phyloP scores from a whole-genome alignment of 2,888 invertebrate genomes.

The Lypha dubia region DNA sequence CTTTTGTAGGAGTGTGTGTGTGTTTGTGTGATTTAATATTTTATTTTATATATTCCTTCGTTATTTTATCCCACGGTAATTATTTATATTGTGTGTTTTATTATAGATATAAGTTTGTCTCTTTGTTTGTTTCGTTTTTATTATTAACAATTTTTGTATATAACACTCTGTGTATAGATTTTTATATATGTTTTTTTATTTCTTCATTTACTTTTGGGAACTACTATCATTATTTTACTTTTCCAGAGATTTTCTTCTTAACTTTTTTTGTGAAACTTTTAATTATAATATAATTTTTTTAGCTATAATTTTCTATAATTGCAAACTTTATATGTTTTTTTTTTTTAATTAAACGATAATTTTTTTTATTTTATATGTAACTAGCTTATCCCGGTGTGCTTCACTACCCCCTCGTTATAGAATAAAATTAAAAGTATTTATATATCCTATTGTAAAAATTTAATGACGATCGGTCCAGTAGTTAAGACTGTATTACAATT shows the following conservation, averaged over 20 bases:
- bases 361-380: no score
- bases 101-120: slow-evolving; percentile 2
- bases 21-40: slow-evolving; percentile 50
- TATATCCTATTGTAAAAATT: no score
- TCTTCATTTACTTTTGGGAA: slow-evolving; percentile 74
- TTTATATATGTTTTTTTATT: slow-evolving; percentile 33
- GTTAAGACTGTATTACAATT: no score
- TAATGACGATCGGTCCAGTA: no score
- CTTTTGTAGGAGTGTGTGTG: background rate
- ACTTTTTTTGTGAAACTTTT: slow-evolving; percentile 63
- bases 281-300: slow-evolving; percentile 22
- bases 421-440: no score
- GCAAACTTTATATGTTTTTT: slow-evolving; percentile 2
- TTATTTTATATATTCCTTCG: slow-evolving; percentile 38
- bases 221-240: slow-evolving; percentile 73
- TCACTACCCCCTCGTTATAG: no score
- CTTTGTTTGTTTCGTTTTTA: slow-evolving; percentile 74
- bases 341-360: no score
- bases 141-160: slow-evolving; percentile 63
- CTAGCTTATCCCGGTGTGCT: no score
- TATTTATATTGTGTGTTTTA: slow-evolving; percentile 72
- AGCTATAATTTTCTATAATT: slow-evolving; percentile 21
- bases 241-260: slow-evolving; percentile 67
- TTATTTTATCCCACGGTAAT: slow-evolving; percentile 71
- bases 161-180: background rate